Evolutionary conservation across 2,113 vertebrate genomes (phyloP).

Genomic region (Gopherus evgoodei): DNA sequence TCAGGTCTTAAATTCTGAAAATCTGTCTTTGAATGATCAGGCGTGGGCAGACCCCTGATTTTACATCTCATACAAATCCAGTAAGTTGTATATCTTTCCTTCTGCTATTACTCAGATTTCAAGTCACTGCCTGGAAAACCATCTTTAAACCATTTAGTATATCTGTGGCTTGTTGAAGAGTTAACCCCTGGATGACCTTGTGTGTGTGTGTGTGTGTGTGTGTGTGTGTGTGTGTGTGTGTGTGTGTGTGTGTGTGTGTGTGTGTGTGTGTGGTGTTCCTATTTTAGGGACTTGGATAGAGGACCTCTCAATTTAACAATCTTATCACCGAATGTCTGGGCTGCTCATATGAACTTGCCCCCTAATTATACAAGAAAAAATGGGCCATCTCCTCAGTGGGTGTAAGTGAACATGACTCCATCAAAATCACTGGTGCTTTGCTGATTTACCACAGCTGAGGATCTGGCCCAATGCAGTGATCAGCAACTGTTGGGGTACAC

Average conservation of each 20-base stretch:
- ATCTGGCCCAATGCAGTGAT: not conserved
- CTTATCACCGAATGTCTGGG: not conserved
- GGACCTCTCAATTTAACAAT: not conserved
- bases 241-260: not conserved
- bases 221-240: not conserved
- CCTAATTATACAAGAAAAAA: not conserved
- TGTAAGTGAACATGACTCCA: not conserved
- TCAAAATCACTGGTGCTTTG: not conserved
- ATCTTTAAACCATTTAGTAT: not conserved
- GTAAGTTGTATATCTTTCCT: not conserved
- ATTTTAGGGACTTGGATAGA: not conserved
- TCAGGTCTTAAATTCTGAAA: not conserved
- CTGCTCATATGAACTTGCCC: not conserved
- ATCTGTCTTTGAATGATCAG: not conserved
- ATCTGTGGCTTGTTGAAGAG: not conserved
- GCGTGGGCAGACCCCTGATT: not conserved
- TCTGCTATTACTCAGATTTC: slow-evolving; percentile 32
- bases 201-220: not conserved
- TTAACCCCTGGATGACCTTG: not conserved
- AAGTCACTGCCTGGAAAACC: not conserved
- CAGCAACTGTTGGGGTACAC: not conserved
- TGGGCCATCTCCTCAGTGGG: not conserved
- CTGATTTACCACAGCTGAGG: not conserved
- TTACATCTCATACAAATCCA: slow-evolving; percentile 10
- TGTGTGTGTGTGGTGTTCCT: not conserved